Evolutionary conservation across 30 jellyfish, hydroid and myxozoan genomes (phyloP).

Genomic region (Aurelia aurita): DNA sequence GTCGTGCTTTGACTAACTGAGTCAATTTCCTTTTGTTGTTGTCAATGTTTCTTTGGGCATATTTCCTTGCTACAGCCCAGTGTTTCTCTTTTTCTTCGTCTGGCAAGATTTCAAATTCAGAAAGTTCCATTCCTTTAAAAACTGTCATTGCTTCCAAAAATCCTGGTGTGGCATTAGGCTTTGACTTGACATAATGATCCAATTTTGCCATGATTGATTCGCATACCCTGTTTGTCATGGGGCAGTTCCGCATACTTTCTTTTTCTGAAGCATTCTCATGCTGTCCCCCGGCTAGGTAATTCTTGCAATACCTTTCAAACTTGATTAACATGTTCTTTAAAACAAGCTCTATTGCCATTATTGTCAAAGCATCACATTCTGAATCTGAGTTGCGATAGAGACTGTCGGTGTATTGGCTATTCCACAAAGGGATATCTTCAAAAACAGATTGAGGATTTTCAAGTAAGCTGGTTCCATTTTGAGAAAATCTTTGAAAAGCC

Average conservation of each 20-base stretch:
- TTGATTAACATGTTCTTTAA: conserved; percentile 1
- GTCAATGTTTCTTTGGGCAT: conserved; percentile 14
- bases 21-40: background rate
- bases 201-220: conserved; percentile 39
- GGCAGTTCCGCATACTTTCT: background rate
- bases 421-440: background rate
- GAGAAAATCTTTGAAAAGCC: background rate
- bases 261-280: background rate
- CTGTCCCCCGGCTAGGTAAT: conserved; percentile 19
- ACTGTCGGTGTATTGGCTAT: background rate
- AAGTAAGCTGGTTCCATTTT: background rate
- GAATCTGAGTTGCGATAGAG: conserved; percentile 8
- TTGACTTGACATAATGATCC: conserved; percentile 26
- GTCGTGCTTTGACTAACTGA: conserved; percentile 12
- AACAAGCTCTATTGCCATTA: conserved; percentile 29
- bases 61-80: conserved; percentile 12
- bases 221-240: conserved; percentile 37
- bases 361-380: conserved; percentile 17
- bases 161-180: conserved; percentile 54
- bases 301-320: conserved; percentile 33
- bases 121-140: background rate
- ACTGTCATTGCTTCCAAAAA: conserved; percentile 18
- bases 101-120: background rate
- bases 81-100: conserved; percentile 19
- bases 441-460: background rate